Base-by-base conservation (phyloP, 1,140 invertebrate species). In the Lethrus apterus region DNA sequence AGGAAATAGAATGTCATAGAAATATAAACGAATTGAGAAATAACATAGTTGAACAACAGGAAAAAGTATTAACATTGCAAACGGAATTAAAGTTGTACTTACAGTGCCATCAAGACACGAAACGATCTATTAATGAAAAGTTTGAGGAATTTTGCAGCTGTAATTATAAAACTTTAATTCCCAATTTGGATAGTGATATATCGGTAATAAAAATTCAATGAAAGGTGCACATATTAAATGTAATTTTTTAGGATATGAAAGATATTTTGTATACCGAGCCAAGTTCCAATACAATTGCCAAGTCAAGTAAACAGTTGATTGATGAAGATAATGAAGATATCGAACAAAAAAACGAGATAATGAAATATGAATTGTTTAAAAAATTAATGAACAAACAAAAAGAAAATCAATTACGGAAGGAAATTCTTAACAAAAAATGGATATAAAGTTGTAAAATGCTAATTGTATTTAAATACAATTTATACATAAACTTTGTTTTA, bases 91-190 rank as follows among this genome's bases (percentile, higher is more conserved):
- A 52, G 40, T 29, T 56, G 17, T 34, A 43, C 34, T 44, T 61
- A 9, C 40, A 55, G 7, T 34, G 44, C 15, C 17, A 47, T 21
- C 34, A 44, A 18, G 43, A 53, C 26, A 31, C 51, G 4, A 48
- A 52, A 11, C 50, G 54, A 26, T 40, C 48, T 14, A 10, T 57
- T 2, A 49, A 48, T 8, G 48, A 48, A 1, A 26, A 50, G 30
- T 63, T 55, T 40, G 52, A 61, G 8, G 21, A 48, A 9, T 63
- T 51, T 50, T 61, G 59, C 40, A 44, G 33, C 14, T 41, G 57
- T 10, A 50, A 52, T 19, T 60, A 46, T 32, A 40, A 46, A 21
- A 31, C 55, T 3, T 21, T 46, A 8, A 42, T 54, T 21, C 48
- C 46, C 20, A 29, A 48, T 42, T 24, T 51, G n/a, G n/a, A n/a